Percentiles rank a stretch among this genome's conserved stretches.
Conservation (phyloP, 2,888 invertebrate genomes). For the Platerodrilus igneus region DNA sequence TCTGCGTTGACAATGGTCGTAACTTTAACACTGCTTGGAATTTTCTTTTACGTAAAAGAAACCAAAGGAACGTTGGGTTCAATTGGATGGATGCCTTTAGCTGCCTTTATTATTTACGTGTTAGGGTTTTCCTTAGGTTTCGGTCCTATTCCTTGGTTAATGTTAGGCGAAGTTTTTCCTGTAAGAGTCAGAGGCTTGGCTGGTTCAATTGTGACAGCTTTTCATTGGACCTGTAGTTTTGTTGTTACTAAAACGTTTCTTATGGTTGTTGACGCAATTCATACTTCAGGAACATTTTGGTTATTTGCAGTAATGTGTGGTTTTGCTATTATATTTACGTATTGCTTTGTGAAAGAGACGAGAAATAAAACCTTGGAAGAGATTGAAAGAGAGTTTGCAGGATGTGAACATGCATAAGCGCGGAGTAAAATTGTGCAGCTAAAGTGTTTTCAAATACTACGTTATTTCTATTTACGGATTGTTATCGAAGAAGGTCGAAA, state of each 20-base stretch:
- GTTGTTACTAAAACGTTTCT: constrained; percentile 82
- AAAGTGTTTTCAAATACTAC: too few species aligned
- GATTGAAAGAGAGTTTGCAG: constrained; percentile 72
- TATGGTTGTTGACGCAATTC: constrained; percentile 59
- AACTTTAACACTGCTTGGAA: constrained; percentile 66
- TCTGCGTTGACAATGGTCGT: constrained; percentile 75
- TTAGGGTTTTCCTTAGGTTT: constrained; percentile 81
- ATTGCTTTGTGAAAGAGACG: constrained; percentile 86
- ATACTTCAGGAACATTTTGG: constrained; percentile 73
- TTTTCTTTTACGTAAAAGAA: constrained; percentile 72
- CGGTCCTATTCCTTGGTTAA: constrained; percentile 66
- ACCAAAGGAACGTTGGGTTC: constrained; percentile 51
- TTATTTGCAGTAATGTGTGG: constrained; percentile 71
- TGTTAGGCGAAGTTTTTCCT: constrained; percentile 90
- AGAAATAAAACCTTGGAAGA: constrained; percentile 89
- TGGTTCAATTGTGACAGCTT: constrained; percentile 81
- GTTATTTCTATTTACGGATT: too few species aligned
- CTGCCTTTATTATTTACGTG: constrained; percentile 80
- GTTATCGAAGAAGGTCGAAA: too few species aligned
- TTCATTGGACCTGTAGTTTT: constrained; percentile 89
- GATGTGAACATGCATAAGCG: too few species aligned
- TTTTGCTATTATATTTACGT: constrained; percentile 72
- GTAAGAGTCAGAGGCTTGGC: constrained; percentile 84
- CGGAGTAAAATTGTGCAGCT: too few species aligned
- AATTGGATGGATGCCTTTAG: constrained; percentile 75